Base-by-base conservation (phyloP, 2,888 invertebrate species). In the Kryphioiulus occultus region DNA sequence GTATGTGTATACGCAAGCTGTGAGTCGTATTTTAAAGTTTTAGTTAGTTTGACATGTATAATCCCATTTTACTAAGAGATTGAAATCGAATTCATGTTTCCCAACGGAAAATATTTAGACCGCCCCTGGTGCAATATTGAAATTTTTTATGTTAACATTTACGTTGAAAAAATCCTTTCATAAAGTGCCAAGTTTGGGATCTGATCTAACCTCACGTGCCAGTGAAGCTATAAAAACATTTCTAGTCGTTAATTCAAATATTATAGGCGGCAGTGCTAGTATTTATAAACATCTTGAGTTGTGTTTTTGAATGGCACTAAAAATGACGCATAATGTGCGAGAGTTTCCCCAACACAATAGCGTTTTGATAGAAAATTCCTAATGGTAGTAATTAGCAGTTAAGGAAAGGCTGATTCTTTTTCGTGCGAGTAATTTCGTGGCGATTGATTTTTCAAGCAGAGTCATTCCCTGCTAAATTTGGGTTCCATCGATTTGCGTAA, bases 311-410 rank as follows among this genome's bases (percentile, higher is more conserved):
- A 68, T 68, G 68, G 68, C 26, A 26, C 68, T 68, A 26, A 68
- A 26, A 68, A 68, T 10, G 7, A 26, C 10, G 68, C 68, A 68
- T 68, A 68, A 68, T 68, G 26, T 9, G 26, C 1, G 68, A 68
- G 68, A 12, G 68, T 68, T 68, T 22, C 68, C 68, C 68, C 7
- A 10, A 26, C 68, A 68, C 68, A 68, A 68, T 68, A 10, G 68
- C 26, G 26, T 68, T 68, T 68, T 68, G n/a, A 7, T 26, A 68
- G 12, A 68, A 26, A 26, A 68, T 26, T 68, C 59, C 26, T 68
- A 68, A 68, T 68, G 68, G 68, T 26, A 26, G 68, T 68, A 68
- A 68, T 68, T 68, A 68, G 68, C 68, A 68, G 68, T 68, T 68
- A 68, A 68, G 68, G 68, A 26, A 26, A 68, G 26, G 68, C 68